A percentile compares a stretch with the other conserved stretches of the same genome.
These are phyloP conservation scores for Notoglanidium macrostoma DNA, from an alignment of 2,797 vertebrate species.

Conservation along the genomic window DNA sequence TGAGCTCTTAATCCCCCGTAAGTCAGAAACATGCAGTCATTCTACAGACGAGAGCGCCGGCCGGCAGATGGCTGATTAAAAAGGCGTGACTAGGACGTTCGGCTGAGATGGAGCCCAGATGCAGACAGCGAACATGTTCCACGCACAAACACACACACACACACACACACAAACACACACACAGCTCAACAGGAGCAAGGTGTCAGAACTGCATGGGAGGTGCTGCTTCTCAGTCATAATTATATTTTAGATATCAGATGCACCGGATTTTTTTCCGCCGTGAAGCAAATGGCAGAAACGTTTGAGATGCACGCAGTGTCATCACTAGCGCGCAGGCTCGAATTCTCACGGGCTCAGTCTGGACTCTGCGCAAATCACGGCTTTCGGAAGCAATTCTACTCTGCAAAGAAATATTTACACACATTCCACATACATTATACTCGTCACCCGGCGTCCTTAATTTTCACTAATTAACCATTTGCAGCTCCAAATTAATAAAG, in stretches of 20 bases:
- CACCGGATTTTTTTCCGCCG: neutral
- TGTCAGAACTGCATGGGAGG: conserved; percentile 46
- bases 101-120: conserved; percentile 50
- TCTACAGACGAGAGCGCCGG: conserved; percentile 35
- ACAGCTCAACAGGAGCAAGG: conserved; percentile 27
- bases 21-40: conserved; percentile 28
- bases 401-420: neutral
- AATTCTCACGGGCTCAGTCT: neutral
- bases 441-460: neutral
- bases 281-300: conserved; percentile 20
- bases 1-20: conserved; percentile 22
- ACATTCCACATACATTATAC: too few relatives aligned
- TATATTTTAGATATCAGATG: conserved; percentile 26
- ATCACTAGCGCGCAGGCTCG: conserved; percentile 17
- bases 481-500: neutral
- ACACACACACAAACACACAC: conserved; percentile 1
- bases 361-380: neutral
- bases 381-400: neutral
- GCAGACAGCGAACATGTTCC: conserved; percentile 46
- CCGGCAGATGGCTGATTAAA: conserved; percentile 63
- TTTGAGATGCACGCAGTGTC: conserved; percentile 11
- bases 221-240: conserved; percentile 41
- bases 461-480: neutral
- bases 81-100: conserved; percentile 56
- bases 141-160: conserved; percentile 6